Evolutionary conservation across 1,140 invertebrate species (phyloP).

Genomic region (Goniozus legneri): DNA sequence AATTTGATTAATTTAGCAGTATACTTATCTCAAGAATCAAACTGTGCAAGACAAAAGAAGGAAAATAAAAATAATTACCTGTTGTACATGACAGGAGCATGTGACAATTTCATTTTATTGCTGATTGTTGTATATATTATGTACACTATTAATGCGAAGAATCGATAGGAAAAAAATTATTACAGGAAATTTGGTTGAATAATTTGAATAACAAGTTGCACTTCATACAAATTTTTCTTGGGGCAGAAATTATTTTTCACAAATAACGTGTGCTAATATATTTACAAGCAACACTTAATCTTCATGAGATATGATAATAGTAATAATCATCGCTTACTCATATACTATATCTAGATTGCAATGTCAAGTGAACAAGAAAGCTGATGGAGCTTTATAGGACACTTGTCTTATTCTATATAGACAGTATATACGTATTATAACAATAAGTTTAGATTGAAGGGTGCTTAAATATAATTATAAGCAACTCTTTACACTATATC

Average conservation of each 20-base stretch:
- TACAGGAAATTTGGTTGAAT: slow-evolving; percentile 9
- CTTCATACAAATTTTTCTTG: slow-evolving; percentile 11
- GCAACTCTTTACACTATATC: slow-evolving; percentile 21
- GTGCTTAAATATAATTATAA: slow-evolving; percentile 11
- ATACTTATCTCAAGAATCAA: too few species aligned
- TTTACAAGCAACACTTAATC: slow-evolving; percentile 18
- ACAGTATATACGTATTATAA: slow-evolving; percentile 18
- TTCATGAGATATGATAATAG: slow-evolving; percentile 2
- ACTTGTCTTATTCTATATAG: slow-evolving; percentile 21
- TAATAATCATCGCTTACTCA: slow-evolving; percentile 18
- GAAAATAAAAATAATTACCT: not conserved
- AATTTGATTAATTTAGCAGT: slow-evolving; percentile 16
- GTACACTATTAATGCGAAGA: slow-evolving; percentile 25
- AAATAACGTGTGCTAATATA: slow-evolving; percentile 13
- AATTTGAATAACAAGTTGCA: slow-evolving; percentile 5
- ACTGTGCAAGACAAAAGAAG: not conserved
- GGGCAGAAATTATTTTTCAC: slow-evolving; percentile 3
- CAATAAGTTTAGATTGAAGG: slow-evolving; percentile 18
- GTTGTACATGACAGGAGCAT: slow-evolving; percentile 13
- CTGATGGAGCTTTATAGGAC: slow-evolving; percentile 23
- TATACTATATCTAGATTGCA: slow-evolving; percentile 11
- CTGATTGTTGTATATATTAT: slow-evolving; percentile 30
- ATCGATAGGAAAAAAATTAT: slow-evolving; percentile 5
- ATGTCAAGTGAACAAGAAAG: slow-evolving; percentile 11
- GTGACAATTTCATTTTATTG: slow-evolving; percentile 17